Conservation (phyloP, 2,888 invertebrate species). For the Choristoneura rosaceana region DNA sequence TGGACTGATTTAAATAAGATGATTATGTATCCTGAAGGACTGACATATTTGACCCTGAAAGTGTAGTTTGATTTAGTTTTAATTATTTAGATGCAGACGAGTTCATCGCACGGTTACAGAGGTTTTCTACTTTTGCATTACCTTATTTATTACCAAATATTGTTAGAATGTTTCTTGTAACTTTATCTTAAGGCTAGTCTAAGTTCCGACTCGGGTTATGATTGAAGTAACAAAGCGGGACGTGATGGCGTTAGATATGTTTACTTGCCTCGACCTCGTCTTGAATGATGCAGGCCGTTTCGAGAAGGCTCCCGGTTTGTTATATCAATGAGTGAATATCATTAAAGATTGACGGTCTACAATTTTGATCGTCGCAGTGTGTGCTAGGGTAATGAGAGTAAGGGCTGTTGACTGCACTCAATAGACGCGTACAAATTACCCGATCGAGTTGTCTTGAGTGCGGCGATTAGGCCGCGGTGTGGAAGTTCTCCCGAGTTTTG, state of each 20-base stretch:
- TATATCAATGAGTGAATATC: slow-evolving; percentile 1
- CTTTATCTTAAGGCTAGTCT: slow-evolving; percentile 35
- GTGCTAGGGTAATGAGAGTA: slow-evolving; percentile 26
- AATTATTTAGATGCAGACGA: slow-evolving; percentile 32
- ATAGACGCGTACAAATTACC: background rate
- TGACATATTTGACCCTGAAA: slow-evolving; percentile 13
- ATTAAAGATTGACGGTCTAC: background rate
- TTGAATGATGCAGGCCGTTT: background rate
- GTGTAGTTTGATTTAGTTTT: slow-evolving; percentile 34
- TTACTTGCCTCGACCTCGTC: background rate
- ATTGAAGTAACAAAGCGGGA: slow-evolving; percentile 6
- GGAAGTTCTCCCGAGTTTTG: slow-evolving; percentile 31
- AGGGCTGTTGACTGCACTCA: background rate
- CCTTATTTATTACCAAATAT: slow-evolving; percentile 43
- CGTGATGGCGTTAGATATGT: background rate
- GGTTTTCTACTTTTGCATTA: slow-evolving; percentile 43
- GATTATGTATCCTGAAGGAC: slow-evolving; percentile 30
- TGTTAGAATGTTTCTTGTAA: slow-evolving; percentile 36
- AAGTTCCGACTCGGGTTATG: slow-evolving; percentile 30
- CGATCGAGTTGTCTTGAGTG: background rate
- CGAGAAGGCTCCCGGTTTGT: slow-evolving; percentile 4
- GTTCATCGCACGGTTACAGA: slow-evolving; percentile 40
- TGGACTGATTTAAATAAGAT: slow-evolving; percentile 37
- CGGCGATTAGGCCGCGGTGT: slow-evolving; percentile 1
- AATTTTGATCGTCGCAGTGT: background rate